Evolutionary conservation across 2,888 invertebrate species (phyloP), one percentile per base, ranked within the genome.

Genomic region (Nomada lathburiana): DNA sequence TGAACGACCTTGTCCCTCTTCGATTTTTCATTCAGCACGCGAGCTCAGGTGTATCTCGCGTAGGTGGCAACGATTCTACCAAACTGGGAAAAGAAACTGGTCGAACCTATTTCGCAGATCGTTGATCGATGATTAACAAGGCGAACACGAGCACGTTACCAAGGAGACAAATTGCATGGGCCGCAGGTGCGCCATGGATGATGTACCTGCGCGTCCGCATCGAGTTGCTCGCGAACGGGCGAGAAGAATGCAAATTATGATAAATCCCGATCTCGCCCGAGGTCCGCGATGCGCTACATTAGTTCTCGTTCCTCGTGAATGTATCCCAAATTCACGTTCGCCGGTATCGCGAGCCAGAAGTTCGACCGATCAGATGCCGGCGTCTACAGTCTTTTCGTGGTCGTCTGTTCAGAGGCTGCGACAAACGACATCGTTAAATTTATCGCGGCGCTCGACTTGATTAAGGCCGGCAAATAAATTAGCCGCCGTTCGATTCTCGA

Each of bases 381-480:
- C 9, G 2, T 20, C 29, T 5, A 23, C n/a, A 2, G 44, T 36
- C 9, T 65, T 57, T 20, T 29, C 70, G 13, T 18, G 42, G 18
- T n/a, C 50, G 36, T 23, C 55, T 16, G 63, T 47, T 50, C 23
- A 57, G 36, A 9, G 23, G 5, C 57, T 4, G 16, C 50, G 44
- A n/a, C 13, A 75, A 79, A 79, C 67, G 79, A 75, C 57, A 50
- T 63, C 69, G 76, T 71, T 47, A 50, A 76, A 71, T 76, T 80
- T 73, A 80, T 77, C 79, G 63, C 60, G 57, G 36, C 68, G 55
- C 64, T 78, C 64, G 70, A 71, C 67, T 71, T 77, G 68, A 59
- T 80, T 78, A 77, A 68, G 36, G 76, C 52, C 70, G 50, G 64
- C 63, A 64, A 76, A 78, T 80, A 78, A 77, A 80, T 84, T 84